Evolutionary conservation across 2,113 vertebrate species (phyloP).

Genomic region (Dasyprocta punctata): DNA sequence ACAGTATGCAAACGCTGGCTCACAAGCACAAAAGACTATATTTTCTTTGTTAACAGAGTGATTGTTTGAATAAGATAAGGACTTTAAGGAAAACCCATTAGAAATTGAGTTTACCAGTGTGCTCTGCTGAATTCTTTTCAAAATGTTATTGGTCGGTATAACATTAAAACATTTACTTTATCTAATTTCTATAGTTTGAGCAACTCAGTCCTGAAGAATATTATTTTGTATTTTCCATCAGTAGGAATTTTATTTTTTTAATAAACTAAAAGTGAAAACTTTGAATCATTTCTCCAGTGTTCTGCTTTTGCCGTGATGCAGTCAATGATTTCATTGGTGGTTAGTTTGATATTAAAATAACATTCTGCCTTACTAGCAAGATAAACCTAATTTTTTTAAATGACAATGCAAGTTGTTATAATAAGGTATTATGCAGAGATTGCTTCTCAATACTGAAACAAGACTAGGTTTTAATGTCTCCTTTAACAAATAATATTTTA

Average conservation of each 20-base stretch:
- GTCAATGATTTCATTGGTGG: constrained; percentile 47
- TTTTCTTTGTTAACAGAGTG: not conserved
- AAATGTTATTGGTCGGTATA: not conserved
- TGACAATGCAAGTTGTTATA: constrained; percentile 34
- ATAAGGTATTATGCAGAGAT: not conserved
- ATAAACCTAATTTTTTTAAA: constrained; percentile 48
- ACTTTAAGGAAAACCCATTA: not conserved
- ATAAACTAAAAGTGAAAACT: not conserved
- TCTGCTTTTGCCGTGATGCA: not conserved
- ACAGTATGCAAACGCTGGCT: not conserved
- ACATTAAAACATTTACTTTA: not conserved
- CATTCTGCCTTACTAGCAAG: constrained; percentile 47
- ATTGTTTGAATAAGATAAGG: not conserved
- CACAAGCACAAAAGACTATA: not conserved
- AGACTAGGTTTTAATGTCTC: constrained; percentile 17
- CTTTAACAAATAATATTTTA: not conserved
- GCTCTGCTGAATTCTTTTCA: constrained; percentile 9
- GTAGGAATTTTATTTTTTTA: not conserved
- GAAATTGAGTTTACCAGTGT: not conserved
- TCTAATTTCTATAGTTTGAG: not conserved
- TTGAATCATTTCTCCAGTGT: not conserved
- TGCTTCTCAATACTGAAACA: constrained; percentile 25
- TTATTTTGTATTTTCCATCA: not conserved
- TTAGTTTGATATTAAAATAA: constrained; percentile 38
- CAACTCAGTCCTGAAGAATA: not conserved